A percentile compares a stretch with the other conserved stretches of the same genome.
Conservation (phyloP, 2,113 vertebrate genomes). For the Promerops cafer region DNA sequence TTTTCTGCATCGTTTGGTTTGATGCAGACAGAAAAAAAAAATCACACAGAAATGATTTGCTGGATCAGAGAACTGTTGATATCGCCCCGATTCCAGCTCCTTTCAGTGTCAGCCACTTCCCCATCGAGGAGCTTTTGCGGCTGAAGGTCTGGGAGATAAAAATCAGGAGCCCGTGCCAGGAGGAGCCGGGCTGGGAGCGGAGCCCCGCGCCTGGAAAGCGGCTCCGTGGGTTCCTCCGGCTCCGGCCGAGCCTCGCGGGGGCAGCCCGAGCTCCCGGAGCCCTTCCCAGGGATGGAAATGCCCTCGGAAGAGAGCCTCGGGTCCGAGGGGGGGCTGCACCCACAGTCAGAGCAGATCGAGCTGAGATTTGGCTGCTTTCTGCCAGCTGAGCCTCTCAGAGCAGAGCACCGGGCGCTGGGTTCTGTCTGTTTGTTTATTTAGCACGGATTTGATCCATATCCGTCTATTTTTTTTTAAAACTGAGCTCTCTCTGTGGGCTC, state of each 20-base stretch:
- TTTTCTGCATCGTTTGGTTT: not conserved
- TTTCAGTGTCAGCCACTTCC: not conserved
- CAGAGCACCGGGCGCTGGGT: not conserved
- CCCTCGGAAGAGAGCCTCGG: accelerated
- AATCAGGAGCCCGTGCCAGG: not conserved
- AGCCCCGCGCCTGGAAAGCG: not conserved
- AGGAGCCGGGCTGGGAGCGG: not conserved
- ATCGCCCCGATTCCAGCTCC: accelerated
- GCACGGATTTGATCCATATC: not conserved
- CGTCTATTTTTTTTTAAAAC: not conserved
- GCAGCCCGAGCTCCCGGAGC: not conserved
- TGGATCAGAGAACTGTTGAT: not conserved
- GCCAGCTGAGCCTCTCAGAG: not conserved
- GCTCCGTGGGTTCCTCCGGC: not conserved
- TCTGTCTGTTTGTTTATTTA: not conserved
- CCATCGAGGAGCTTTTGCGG: not conserved
- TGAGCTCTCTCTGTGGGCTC: not conserved
- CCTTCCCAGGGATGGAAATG: not conserved
- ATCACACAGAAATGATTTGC: not conserved
- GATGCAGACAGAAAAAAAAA: not conserved
- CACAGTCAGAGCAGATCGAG: not conserved
- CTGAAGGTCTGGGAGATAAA: not conserved
- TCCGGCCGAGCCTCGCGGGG: not conserved
- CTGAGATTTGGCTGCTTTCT: not conserved
- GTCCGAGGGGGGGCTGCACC: not conserved